phyloP scores from a whole-genome alignment of 2,888 invertebrate species.

The Amiota communis region DNA sequence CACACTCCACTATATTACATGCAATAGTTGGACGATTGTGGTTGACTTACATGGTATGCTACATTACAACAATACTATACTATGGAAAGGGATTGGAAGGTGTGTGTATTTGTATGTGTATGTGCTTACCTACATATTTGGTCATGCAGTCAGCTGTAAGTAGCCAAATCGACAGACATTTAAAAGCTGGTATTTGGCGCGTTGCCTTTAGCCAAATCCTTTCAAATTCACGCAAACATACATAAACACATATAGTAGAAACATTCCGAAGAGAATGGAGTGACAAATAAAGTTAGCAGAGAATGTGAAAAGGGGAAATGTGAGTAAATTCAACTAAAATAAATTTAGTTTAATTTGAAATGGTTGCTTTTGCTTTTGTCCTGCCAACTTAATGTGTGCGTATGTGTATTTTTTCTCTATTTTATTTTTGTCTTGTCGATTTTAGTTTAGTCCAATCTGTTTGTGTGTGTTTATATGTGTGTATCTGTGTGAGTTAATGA shows the following conservation, averaged over 20 bases:
- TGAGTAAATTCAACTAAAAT: constrained; percentile 5
- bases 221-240: constrained; percentile 4
- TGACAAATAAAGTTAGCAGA: too few species aligned
- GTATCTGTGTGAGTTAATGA: constrained; percentile 4
- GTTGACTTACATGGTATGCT: not conserved
- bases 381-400: not conserved
- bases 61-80: too few species aligned
- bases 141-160: not conserved
- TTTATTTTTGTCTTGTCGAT: not conserved
- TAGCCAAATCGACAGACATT: constrained; percentile 3
- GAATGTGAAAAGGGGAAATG: too few species aligned
- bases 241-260: not conserved
- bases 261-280: not conserved
- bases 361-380: constrained; percentile 9
- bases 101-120: not conserved
- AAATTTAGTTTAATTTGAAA: constrained; percentile 19
- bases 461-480: constrained; percentile 4
- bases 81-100: too few species aligned
- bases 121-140: not conserved
- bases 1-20: not conserved
- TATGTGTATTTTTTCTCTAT: not conserved
- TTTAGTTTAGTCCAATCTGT: not conserved
- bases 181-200: not conserved
- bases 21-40: not conserved
- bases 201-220: not conserved